Evolutionary conservation across 2,797 vertebrate species (phyloP), one percentile per base, ranked within the genome.

Genomic region (Tolypeutes matacus): DNA sequence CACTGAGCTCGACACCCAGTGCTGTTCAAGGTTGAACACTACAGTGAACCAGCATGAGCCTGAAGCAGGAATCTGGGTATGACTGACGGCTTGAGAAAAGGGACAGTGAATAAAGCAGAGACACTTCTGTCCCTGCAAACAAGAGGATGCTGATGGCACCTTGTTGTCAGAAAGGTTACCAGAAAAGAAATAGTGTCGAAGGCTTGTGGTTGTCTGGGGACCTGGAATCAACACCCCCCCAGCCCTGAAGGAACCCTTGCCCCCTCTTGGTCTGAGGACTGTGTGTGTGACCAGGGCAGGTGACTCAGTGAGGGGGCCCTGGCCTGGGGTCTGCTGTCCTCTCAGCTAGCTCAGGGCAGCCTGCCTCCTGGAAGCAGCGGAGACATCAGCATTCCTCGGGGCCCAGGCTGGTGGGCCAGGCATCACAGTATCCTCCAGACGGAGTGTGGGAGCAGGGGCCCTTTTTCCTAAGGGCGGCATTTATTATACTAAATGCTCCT

Each of bases 1-100:
- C 21, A 39, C 29, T 2, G 69, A 56, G 70, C 7, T 82, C 51
- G 9, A 4, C 1, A 5, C 18, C 36, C 6, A 7, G 25, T 9
- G 9, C 31, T 0, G 0, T 13, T 3, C 2, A 1, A 12, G n/a
- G 72, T 10, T 77, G 34, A 2, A 49, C 5, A 42, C 23, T 3
- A 3, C 14, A 2, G 27, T 0, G 21, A 49, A 25, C 20, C 5
- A 25, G 4, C 2, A 0, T 0, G 29, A 2, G 15, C 80, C 87
- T 70, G 76, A 8, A 6, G 77, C 5, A 60, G 51, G 60, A 21
- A 12, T 11, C 0, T 3, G 39, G 27, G 20, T 1, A 11, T 31
- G 36, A 39, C 4, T 20, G 10, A 14, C 23, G 13, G n/a, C n/a
- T 72, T 6, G 27, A 20, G 14, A 21, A 49, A 11, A 23, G 23